Base-by-base conservation (phyloP, 1,140 invertebrate genomes). In the Leptopilina boulardi region DNA sequence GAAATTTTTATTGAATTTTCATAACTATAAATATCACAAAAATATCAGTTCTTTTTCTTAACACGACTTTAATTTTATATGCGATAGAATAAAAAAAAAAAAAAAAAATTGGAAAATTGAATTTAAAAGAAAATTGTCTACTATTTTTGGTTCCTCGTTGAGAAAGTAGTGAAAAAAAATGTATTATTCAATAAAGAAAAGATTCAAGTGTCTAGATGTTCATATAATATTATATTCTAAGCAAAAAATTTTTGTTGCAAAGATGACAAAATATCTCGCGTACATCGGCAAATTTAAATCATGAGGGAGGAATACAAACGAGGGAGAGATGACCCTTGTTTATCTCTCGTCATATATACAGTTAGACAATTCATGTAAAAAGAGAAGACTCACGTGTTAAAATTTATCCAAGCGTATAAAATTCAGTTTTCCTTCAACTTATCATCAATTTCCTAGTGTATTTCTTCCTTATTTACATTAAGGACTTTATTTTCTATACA, bases 291-390 rank as follows among this genome's bases (percentile, higher is more conserved):
- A 30, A 13, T 26, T 38, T 66, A 23, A 66, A 66, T 66, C 59
- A 30, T 30, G 59, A 66, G 59, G 59, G 26, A 34, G 59, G 59
- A 66, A 66, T 66, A 66, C 59, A 66, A 66, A 66, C 59, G 59
- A 66, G 59, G 59, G 59, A 66, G 59, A 23, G 59, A 30, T 66
- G 59, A 34, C 59, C 59, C 59, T 66, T 66, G 10, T 66, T 30
- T 66, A n/a, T 2, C 59, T 66, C 26, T 18, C 30, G 59, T 23
- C 11, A 30, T 8, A 9, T 10, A 23, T 66, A 66, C 59, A 30
- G 59, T 66, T 66, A 66, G 59, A 23, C 59, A 66, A 13, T 66
- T 66, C 26, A 66, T 66, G 59, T 23, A 30, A 66, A 15, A 66
- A n/a, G n/a, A n/a, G n/a, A n/a, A n/a, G 23, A n/a, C 59, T 66